A percentile compares a stretch with the other conserved stretches of the same genome.
These are phyloP conservation scores for Vicugna pacos DNA, from an alignment of 2,113 vertebrate species.

Conservation along the genomic window DNA sequence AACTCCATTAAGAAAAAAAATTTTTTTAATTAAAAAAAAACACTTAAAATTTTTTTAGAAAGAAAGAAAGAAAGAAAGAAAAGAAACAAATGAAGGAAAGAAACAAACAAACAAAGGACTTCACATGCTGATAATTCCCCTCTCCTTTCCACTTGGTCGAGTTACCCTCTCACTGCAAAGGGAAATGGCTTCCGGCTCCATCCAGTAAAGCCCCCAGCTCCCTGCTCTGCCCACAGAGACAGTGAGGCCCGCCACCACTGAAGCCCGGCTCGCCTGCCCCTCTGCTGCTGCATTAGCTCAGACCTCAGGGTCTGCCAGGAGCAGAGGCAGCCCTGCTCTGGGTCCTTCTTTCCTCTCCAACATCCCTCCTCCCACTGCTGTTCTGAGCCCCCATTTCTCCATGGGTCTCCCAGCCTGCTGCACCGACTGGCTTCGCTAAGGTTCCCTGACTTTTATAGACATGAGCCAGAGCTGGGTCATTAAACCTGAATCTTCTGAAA, in stretches of 20 bases:
- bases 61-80: too few relatives aligned
- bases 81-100: too few relatives aligned
- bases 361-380: neutral
- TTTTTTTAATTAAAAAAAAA: too few relatives aligned
- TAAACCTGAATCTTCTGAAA: constrained; percentile 76
- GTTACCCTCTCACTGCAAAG: constrained; percentile 72
- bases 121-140: constrained; percentile 44
- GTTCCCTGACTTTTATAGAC: constrained; percentile 74
- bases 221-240: constrained; percentile 49
- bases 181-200: constrained; percentile 75
- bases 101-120: neutral
- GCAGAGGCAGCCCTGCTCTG: constrained; percentile 61
- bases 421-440: constrained; percentile 49
- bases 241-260: constrained; percentile 3
- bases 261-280: neutral
- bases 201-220: constrained; percentile 59
- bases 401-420: neutral
- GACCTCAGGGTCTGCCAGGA: constrained; percentile 44
- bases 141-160: constrained; percentile 72
- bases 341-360: neutral
- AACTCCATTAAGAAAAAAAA: too few relatives aligned
- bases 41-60: too few relatives aligned
- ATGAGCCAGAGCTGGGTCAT: constrained; percentile 72
- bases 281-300: neutral
- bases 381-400: neutral